These are phyloP conservation scores for Ostrea edulis DNA, from an alignment of 1,140 invertebrate species.

Conservation along the genomic window DNA sequence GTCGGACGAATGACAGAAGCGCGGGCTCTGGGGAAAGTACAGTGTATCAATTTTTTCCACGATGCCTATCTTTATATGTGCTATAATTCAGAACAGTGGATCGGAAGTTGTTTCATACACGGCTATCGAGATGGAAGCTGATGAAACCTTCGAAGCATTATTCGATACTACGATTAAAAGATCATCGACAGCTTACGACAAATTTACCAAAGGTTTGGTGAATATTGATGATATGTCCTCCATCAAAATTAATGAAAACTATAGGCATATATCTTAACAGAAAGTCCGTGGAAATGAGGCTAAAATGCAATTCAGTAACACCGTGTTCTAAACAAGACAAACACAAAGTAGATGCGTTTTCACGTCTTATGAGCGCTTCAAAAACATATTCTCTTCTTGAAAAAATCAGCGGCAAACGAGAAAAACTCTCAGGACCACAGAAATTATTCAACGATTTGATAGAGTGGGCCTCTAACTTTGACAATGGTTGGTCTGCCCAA, in stretches of 20 bases:
- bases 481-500: neutral
- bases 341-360: neutral
- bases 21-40: too few relatives aligned
- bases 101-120: neutral
- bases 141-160: neutral
- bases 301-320: neutral
- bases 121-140: neutral
- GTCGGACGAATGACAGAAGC: too few relatives aligned
- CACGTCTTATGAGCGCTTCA: neutral
- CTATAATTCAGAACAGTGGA: too few relatives aligned
- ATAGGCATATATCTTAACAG: neutral
- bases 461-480: neutral
- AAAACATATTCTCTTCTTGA: constrained; percentile 16
- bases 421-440: neutral
- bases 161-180: neutral
- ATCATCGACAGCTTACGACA: neutral
- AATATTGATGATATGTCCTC: neutral
- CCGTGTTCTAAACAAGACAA: too few relatives aligned
- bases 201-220: neutral
- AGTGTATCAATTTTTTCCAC: too few relatives aligned
- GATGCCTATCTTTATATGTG: too few relatives aligned
- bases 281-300: neutral
- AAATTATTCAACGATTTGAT: neutral
- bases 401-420: neutral
- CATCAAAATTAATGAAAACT: neutral